These are phyloP conservation scores for Netelia fuscicornis DNA, from an alignment of 2,888 invertebrate genomes.

Conservation along the genomic window DNA sequence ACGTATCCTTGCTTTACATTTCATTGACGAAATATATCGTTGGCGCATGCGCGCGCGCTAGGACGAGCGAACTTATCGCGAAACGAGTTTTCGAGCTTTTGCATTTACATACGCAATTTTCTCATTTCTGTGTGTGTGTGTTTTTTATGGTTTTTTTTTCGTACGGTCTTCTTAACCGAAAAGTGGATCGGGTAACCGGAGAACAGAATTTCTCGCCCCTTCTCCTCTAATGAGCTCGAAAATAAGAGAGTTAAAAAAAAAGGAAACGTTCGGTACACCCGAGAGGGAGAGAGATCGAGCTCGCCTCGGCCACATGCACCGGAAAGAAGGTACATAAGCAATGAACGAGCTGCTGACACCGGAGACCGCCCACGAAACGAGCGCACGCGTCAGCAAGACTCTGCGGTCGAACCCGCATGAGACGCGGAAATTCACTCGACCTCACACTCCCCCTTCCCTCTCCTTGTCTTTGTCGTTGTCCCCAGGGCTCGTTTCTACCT, in stretches of 20 bases:
- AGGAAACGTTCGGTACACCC: not conserved
- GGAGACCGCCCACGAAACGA: conserved; percentile 63
- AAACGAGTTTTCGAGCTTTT: not conserved
- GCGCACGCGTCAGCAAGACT: conserved; percentile 66
- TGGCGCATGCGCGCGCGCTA: not conserved
- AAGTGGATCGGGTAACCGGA: too few relatives aligned
- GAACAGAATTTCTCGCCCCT: too few relatives aligned
- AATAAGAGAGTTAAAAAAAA: too few relatives aligned
- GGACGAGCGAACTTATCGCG: too few relatives aligned
- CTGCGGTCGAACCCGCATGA: conserved; percentile 43
- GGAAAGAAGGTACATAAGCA: conserved; percentile 33
- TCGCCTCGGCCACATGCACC: not conserved
- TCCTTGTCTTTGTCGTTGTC: conserved; percentile 5
- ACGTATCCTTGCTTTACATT: not conserved
- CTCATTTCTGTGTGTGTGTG: too few relatives aligned
- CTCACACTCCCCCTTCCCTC: conserved; percentile 24
- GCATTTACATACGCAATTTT: not conserved
- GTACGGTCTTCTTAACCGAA: too few relatives aligned
- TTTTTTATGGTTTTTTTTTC: too few relatives aligned
- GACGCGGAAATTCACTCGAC: conserved; percentile 63
- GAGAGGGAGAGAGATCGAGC: not conserved
- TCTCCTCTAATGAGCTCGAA: not conserved
- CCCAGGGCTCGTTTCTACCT: not conserved
- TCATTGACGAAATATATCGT: not conserved
- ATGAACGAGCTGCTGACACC: conserved; percentile 56